Conservation (phyloP, 2,888 invertebrate genomes). For the Xylocampa areola region DNA sequence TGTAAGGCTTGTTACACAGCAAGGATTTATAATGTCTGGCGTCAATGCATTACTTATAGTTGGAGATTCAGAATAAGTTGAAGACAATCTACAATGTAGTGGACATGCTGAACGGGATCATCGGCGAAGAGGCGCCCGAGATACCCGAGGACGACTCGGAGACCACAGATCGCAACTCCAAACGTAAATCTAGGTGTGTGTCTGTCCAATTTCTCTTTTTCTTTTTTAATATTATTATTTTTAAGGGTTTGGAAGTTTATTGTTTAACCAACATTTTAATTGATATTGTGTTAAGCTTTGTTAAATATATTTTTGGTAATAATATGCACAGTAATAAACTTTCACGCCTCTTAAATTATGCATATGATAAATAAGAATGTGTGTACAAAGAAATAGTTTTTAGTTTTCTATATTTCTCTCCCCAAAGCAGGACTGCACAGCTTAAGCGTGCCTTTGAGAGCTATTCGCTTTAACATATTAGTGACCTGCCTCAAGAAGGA, state of each 20-base stretch:
- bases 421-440: conserved; percentile 69
- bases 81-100: conserved; percentile 96
- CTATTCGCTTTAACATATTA: conserved; percentile 53
- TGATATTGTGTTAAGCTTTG: neutral
- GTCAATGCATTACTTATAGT: conserved; percentile 80
- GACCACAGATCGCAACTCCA: conserved; percentile 69
- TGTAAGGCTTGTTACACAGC: conserved; percentile 42
- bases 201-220: conserved; percentile 19
- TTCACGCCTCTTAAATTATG: conserved; percentile 20
- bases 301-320: neutral
- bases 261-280: too few relatives aligned
- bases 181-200: conserved; percentile 85
- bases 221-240: conserved; percentile 11
- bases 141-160: conserved; percentile 66
- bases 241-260: conserved; percentile 44
- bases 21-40: conserved; percentile 45
- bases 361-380: conserved; percentile 28
- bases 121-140: conserved; percentile 91
- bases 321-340: conserved; percentile 35
- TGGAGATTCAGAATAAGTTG: conserved; percentile 94
- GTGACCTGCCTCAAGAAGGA: conserved; percentile 48
- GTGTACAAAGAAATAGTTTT: conserved; percentile 44
- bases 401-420: conserved; percentile 44
- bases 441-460: conserved; percentile 60
- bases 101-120: conserved; percentile 96